Evolutionary conservation across 2,113 vertebrate species (phyloP).

Genomic region (Saccopteryx leptura): DNA sequence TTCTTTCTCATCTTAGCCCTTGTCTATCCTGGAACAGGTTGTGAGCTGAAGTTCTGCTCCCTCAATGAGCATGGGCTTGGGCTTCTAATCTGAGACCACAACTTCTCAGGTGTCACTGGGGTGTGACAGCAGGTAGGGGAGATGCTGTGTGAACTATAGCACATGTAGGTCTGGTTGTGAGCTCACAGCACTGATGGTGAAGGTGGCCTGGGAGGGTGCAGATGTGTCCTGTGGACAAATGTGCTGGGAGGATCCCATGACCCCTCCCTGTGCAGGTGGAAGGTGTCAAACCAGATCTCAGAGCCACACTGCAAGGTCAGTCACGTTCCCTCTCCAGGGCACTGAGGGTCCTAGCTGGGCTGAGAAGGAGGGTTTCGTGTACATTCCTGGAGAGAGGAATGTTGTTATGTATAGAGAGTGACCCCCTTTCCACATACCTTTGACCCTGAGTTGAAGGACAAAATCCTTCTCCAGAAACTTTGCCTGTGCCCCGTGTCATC

Average conservation of each 20-base stretch:
- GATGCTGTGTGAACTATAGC: fast-evolving
- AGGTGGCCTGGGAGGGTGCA: not conserved
- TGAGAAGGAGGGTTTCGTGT: not conserved
- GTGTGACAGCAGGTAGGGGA: fast-evolving
- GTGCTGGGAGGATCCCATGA: fast-evolving
- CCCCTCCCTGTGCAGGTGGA: not conserved
- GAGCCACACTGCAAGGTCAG: slow-evolving; percentile 27
- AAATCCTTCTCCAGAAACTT: not conserved
- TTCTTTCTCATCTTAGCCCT: too few species aligned
- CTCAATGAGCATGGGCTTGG: too few species aligned
- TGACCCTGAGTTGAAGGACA: not conserved
- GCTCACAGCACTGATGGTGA: not conserved
- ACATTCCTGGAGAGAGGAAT: not conserved
- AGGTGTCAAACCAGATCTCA: not conserved
- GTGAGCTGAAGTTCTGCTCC: not conserved
- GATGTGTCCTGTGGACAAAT: fast-evolving
- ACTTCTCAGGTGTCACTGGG: not conserved
- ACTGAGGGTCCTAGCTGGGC: not conserved
- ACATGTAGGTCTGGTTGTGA: not conserved
- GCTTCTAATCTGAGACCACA: too few species aligned
- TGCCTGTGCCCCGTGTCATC: not conserved
- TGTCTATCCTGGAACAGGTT: too few species aligned
- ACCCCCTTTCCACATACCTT: fast-evolving
- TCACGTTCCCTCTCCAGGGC: not conserved
- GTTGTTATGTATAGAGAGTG: fast-evolving